Conservation (phyloP, 2,797 vertebrate genomes). For the Pyrocephalus nanus region DNA sequence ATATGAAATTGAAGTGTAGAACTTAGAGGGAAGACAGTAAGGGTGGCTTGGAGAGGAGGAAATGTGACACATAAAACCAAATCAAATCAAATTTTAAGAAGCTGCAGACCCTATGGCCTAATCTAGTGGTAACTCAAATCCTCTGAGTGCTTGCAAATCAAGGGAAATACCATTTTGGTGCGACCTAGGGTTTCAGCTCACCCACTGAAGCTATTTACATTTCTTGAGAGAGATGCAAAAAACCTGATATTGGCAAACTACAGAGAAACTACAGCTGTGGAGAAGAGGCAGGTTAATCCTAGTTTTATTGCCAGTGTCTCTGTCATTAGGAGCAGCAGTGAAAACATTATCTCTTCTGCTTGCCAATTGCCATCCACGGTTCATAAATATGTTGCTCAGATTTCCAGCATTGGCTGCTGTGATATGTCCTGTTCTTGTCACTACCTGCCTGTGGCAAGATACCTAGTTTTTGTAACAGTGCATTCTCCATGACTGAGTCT, state of each 20-base stretch:
- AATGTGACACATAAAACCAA: background rate
- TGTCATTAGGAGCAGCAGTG: background rate
- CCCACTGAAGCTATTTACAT: background rate
- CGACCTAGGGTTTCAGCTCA: background rate
- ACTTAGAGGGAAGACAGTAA: background rate
- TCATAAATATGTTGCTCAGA: background rate
- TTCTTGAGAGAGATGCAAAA: constrained; percentile 1
- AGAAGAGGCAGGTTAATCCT: background rate
- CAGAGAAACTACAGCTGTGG: background rate
- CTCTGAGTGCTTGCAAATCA: background rate
- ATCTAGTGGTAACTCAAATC: background rate
- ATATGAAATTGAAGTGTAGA: background rate
- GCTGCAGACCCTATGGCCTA: background rate
- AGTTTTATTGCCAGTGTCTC: background rate
- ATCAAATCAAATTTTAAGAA: background rate
- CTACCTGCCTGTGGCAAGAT: background rate
- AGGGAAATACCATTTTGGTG: background rate
- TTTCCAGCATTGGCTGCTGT: background rate
- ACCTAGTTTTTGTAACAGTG: background rate
- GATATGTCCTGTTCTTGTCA: background rate
- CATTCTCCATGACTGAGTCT: background rate
- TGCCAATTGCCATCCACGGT: background rate
- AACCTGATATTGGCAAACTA: background rate
- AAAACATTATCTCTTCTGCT: background rate
- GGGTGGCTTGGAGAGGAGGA: background rate